A percentile compares a stretch with the other conserved stretches of the same genome.
phyloP scores from a whole-genome alignment of 2,888 invertebrate species.

The Catocala nupta region DNA sequence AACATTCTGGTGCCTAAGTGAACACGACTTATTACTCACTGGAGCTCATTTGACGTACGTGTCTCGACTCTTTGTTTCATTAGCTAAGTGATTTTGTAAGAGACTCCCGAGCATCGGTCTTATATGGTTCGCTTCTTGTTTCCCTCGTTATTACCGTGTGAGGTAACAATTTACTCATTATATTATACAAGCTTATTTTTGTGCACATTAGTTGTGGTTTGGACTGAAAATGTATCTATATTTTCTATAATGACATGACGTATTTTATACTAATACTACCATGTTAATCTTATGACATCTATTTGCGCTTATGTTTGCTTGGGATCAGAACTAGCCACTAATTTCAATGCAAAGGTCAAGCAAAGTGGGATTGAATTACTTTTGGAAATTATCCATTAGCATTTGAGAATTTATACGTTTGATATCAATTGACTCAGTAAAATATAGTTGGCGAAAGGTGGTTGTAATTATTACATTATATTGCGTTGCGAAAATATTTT shows the following conservation, averaged over 20 bases:
- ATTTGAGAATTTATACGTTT: too few species aligned
- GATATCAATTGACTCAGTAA: too few species aligned
- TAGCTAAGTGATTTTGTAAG: constrained; percentile 50
- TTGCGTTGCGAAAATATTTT: too few species aligned
- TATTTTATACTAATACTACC: too few species aligned
- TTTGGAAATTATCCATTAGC: too few species aligned
- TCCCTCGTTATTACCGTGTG: constrained; percentile 13
- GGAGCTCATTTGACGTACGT: constrained; percentile 38
- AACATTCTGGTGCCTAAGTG: constrained; percentile 26
- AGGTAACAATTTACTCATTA: constrained; percentile 10
- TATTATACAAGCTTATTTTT: constrained; percentile 8
- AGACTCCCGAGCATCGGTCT: constrained; percentile 21
- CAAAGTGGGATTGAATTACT: too few species aligned
- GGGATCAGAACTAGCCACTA: too few species aligned
- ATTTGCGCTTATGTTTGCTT: too few species aligned
- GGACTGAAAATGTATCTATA: constrained; percentile 1
- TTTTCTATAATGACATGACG: not conserved
- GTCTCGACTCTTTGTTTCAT: constrained; percentile 47
- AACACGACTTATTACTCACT: constrained; percentile 41
- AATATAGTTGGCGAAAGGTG: too few species aligned
- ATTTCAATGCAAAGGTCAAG: too few species aligned
- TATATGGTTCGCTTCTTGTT: constrained; percentile 20
- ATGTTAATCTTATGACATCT: too few species aligned
- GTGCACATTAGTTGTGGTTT: constrained; percentile 8
- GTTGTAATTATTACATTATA: too few species aligned